Conservation (phyloP, 2,113 vertebrate genomes). For the Turdus rufiventris region DNA sequence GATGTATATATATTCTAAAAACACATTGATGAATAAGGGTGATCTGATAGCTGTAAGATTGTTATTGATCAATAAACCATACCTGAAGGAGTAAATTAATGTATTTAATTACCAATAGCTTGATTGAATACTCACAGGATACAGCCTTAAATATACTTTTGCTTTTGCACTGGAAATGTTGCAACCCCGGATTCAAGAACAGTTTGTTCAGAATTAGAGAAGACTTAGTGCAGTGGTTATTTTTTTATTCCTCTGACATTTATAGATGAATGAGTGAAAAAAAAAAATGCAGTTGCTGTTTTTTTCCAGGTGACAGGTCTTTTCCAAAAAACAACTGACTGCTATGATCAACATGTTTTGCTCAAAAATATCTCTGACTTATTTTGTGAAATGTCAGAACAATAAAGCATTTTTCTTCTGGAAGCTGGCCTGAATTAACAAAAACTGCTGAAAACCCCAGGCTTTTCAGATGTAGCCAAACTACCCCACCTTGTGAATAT, state of each 20-base stretch:
- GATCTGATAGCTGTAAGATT: not conserved
- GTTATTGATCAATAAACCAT: not conserved
- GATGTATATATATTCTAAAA: not conserved
- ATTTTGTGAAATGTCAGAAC: slow-evolving; percentile 30
- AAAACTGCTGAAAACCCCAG: not conserved
- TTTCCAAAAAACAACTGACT: not conserved
- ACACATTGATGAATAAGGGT: not conserved
- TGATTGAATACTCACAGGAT: not conserved
- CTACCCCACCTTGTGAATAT: not conserved
- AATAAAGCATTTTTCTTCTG: not conserved
- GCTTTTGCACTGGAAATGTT: not conserved
- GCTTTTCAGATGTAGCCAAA: not conserved
- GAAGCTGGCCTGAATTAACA: not conserved
- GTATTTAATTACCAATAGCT: not conserved
- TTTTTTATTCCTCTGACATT: not conserved
- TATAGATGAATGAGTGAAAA: not conserved
- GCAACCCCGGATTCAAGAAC: not conserved
- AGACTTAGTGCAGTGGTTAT: not conserved
- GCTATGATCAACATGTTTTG: slow-evolving; percentile 9
- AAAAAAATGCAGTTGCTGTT: not conserved
- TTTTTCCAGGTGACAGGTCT: not conserved
- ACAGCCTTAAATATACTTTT: not conserved
- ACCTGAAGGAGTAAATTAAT: not conserved
- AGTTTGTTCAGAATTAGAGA: not conserved
- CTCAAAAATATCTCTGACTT: slow-evolving; percentile 13